A percentile compares a stretch with the other conserved stretches of the same genome.
phyloP scores from a whole-genome alignment of 2,888 invertebrate species.

The Biston betularia region DNA sequence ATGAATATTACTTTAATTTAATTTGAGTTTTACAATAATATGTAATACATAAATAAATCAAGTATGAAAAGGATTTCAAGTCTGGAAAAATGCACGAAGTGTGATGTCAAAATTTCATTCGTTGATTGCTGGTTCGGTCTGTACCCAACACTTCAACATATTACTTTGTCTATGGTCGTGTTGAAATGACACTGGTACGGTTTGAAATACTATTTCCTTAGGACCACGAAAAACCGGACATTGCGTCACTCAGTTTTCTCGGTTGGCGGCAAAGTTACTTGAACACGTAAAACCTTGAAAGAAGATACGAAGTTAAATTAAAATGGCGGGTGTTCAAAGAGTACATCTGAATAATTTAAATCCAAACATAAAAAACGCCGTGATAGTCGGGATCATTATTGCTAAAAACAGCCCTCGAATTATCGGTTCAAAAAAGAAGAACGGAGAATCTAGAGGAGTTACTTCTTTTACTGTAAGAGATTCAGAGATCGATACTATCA shows the following conservation, averaged over 20 bases:
- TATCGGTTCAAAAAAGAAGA: slow-evolving; percentile 81
- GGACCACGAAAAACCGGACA: too few relatives aligned
- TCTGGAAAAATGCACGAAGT: too few relatives aligned
- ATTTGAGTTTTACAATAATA: too few relatives aligned
- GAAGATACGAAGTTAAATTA: too few relatives aligned
- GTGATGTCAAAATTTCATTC: too few relatives aligned
- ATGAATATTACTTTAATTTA: too few relatives aligned
- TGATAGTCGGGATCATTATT: slow-evolving; percentile 87
- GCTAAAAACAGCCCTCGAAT: slow-evolving; percentile 87
- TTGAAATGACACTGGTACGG: background rate
- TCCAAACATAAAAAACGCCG: slow-evolving; percentile 73
- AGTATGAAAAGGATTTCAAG: too few relatives aligned
- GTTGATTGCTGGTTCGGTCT: too few relatives aligned
- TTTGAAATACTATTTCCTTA: background rate
- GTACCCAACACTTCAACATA: too few relatives aligned
- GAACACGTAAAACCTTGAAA: background rate
- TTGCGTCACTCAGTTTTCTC: background rate
- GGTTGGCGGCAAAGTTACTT: background rate
- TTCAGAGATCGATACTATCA: slow-evolving; percentile 89
- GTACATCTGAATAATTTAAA: slow-evolving; percentile 73
- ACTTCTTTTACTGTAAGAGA: slow-evolving; percentile 92
- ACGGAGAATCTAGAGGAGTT: slow-evolving; percentile 87
- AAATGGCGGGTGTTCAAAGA: slow-evolving; percentile 80
- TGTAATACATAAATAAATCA: too few relatives aligned
- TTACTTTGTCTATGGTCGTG: background rate